A percentile compares a stretch with the other conserved stretches of the same genome.
phyloP scores from a whole-genome alignment of 2,888 invertebrate species.

The Volucella zonaria region DNA sequence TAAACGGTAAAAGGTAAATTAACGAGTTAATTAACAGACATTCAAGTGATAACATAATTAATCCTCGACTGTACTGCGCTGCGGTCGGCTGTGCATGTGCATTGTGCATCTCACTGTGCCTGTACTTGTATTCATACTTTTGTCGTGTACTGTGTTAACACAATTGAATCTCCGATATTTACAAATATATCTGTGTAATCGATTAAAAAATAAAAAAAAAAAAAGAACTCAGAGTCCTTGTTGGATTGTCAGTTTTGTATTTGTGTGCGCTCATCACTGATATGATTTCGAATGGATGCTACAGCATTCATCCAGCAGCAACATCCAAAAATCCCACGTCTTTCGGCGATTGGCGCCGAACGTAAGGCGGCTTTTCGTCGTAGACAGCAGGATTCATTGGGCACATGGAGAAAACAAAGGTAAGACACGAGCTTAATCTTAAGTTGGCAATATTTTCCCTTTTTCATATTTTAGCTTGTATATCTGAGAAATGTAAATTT shows the following conservation, averaged over 20 bases:
- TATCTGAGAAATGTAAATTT: too few relatives aligned
- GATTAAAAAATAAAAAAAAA: not conserved
- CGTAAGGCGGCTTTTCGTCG: slow-evolving; percentile 81
- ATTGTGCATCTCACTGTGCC: too few relatives aligned
- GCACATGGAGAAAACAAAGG: slow-evolving; percentile 80
- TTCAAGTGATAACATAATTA: not conserved
- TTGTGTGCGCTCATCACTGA: slow-evolving; percentile 18
- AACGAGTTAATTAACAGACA: slow-evolving; percentile 6
- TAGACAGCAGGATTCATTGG: slow-evolving; percentile 80
- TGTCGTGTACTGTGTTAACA: too few relatives aligned
- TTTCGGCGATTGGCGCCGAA: slow-evolving; percentile 80
- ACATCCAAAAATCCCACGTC: slow-evolving; percentile 73
- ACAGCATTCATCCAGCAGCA: slow-evolving; percentile 63
- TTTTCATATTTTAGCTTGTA: too few relatives aligned
- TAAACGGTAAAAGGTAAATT: slow-evolving; percentile 1
- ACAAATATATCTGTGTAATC: too few relatives aligned
- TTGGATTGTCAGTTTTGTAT: not conserved
- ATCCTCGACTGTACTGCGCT: not conserved
- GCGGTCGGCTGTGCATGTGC: not conserved
- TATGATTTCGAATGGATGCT: slow-evolving; percentile 68
- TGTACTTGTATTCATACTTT: too few relatives aligned
- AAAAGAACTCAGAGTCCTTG: not conserved
- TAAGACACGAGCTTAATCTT: slow-evolving; percentile 71
- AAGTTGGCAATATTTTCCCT: too few relatives aligned
- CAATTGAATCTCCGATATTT: too few relatives aligned